These are phyloP conservation scores for Serilophus lunatus DNA, from an alignment of 2,113 vertebrate species.

Conservation along the genomic window DNA sequence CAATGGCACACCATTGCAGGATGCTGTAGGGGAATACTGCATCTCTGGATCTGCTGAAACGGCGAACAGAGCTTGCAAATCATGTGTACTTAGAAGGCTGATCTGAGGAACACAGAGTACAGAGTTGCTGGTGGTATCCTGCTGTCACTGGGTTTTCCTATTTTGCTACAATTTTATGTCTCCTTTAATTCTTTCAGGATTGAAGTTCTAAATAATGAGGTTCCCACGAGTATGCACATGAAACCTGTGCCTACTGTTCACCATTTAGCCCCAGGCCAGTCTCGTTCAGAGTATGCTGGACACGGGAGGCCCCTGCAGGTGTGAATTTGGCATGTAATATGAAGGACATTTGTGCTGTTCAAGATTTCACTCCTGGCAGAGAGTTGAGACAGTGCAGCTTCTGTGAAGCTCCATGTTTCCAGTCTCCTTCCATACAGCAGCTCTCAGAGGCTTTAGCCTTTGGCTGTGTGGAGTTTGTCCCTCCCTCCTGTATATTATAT, in stretches of 20 bases:
- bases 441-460: neutral
- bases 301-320: neutral
- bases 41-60: neutral
- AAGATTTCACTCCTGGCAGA: neutral
- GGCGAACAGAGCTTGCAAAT: neutral
- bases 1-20: neutral
- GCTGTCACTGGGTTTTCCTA: neutral
- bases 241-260: neutral
- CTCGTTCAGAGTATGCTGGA: neutral
- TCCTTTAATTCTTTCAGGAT: neutral
- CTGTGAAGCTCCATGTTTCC: neutral
- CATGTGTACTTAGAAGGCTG: neutral
- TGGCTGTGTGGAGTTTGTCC: neutral
- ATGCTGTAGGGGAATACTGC: neutral
- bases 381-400: neutral
- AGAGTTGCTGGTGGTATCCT: neutral
- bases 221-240: neutral
- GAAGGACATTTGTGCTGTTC: neutral
- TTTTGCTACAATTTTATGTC: neutral
- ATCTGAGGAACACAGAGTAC: neutral
- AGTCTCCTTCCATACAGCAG: neutral
- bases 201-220: neutral
- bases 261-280: neutral
- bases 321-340: neutral
- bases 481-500: neutral